Base-by-base conservation (phyloP, 2,113 vertebrate species). In the Nothoprocta perdicaria region DNA sequence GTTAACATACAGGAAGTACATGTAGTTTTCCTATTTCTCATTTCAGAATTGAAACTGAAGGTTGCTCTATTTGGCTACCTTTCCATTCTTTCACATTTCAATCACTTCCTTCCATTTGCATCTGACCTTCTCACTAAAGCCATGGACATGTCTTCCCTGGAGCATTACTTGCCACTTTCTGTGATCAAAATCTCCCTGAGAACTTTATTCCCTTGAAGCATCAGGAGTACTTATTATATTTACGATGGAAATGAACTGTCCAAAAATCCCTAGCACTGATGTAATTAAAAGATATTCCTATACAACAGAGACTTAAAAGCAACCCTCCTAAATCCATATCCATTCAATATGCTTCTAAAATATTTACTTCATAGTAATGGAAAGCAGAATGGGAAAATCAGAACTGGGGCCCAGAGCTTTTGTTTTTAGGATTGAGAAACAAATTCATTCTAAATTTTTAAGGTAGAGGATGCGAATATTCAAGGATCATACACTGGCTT, bases 221-320 rank as follows among this genome's bases (percentile, higher is more conserved):
- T 18, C 27, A 73, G 40, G 18, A 0, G 0, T 31, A 3, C 2
- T 53, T 5, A n/a, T 61, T 46, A 4, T 35, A 67, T 55, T 88
- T 58, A 29, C 68, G 38, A 78, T 24, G 29, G 24, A 85, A 77
- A 78, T 5, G 66, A 87, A 50, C 23, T 62, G 14, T 21, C 10
- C 14, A 61, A 84, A 72, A 27, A 68, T 50, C 4, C 18, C 13
- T 21, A 68, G 16, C 1, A 9, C 9, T n/a, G 3, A 46, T 41
- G 5, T 65, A 38, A 33, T 31, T 48, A 63, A 72, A 75, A 71
- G 12, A 43, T 12, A 29, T 41, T 29, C 27, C 5, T 84, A 27
- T 81, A 73, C 35, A 77, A 21, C 14, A 85, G 31, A 43, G 4
- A 14, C 26, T 58, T 67, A 58, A 23, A 71, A 74, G 9, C 29